Percentiles rank a stretch among this genome's conserved stretches.
These are phyloP conservation scores for Odontamblyopus lacepedii DNA, from an alignment of 2,797 vertebrate genomes.

Conservation along the genomic window DNA sequence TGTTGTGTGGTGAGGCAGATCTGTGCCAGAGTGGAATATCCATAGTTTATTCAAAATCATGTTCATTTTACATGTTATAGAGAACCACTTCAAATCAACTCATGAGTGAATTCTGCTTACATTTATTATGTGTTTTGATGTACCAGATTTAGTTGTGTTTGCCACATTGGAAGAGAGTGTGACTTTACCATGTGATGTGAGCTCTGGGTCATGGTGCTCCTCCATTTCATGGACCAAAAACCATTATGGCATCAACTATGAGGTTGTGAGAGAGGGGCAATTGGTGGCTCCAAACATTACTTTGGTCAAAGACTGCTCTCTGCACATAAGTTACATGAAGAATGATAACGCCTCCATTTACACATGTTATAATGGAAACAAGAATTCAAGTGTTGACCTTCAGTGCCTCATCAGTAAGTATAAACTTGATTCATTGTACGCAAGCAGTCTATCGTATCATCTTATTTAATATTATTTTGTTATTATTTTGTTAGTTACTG, in stretches of 20 bases:
- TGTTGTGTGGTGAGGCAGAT: too few relatives aligned
- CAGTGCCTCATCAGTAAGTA: slow-evolving; percentile 44
- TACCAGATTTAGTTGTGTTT: slow-evolving; percentile 33
- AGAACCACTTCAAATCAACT: too few relatives aligned
- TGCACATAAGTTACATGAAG: slow-evolving; percentile 39
- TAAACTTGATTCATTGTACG: background rate
- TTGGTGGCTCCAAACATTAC: background rate
- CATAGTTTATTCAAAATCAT: too few relatives aligned
- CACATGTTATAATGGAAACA: slow-evolving; percentile 32
- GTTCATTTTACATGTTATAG: too few relatives aligned
- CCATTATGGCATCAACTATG: background rate
- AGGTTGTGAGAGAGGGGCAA: slow-evolving; percentile 43
- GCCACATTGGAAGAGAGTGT: slow-evolving; percentile 34
- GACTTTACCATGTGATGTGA: slow-evolving; percentile 48
- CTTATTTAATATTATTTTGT: background rate
- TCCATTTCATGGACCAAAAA: slow-evolving; percentile 47
- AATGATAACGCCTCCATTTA: slow-evolving; percentile 38
- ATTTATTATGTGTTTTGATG: background rate
- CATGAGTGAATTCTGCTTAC: background rate
- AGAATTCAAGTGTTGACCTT: slow-evolving; percentile 40
- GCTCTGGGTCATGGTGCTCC: slow-evolving; percentile 36
- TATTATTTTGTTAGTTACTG: slow-evolving; percentile 35
- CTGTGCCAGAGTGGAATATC: too few relatives aligned
- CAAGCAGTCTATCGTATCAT: background rate
- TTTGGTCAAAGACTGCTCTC: slow-evolving; percentile 55